A percentile compares a stretch with the other conserved stretches of the same genome.
phyloP scores from a whole-genome alignment of 2,113 vertebrate species.

The Hipposideros armiger region DNA sequence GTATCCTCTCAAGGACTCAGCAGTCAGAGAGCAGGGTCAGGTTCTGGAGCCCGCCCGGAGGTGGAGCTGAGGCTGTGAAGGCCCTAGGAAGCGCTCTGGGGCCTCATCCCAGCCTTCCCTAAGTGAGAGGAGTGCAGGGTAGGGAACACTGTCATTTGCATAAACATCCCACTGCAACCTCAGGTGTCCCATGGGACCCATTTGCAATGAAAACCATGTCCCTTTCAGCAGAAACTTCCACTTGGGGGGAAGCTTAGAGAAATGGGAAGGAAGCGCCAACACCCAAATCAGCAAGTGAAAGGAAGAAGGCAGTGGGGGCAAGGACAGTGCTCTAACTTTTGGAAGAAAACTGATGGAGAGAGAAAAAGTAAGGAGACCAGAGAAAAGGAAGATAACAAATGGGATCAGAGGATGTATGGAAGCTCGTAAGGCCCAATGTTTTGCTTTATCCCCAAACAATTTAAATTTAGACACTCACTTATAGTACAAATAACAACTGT shows the following conservation, averaged over 20 bases:
- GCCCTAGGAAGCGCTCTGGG: neutral
- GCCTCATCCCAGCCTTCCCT: neutral
- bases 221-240: neutral
- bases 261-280: neutral
- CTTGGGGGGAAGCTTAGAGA: neutral
- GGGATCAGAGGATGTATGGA: neutral
- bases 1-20: no score
- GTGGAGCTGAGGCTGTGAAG: neutral
- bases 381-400: neutral
- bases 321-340: neutral
- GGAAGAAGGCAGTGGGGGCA: fast-evolving
- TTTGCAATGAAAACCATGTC: constrained; percentile 53
- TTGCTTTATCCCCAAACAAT: neutral
- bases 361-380: neutral
- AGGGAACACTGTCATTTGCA: constrained; percentile 12
- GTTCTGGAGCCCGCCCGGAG: neutral
- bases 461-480: neutral
- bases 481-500: neutral
- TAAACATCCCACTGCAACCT: constrained; percentile 36
- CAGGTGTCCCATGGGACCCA: neutral
- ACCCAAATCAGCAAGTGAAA: neutral
- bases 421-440: neutral
- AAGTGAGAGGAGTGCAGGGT: neutral
- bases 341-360: neutral
- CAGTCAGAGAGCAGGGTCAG: neutral